These are phyloP conservation scores for Scarus forsteni DNA, from an alignment of 2,797 vertebrate genomes.

Conservation along the genomic window DNA sequence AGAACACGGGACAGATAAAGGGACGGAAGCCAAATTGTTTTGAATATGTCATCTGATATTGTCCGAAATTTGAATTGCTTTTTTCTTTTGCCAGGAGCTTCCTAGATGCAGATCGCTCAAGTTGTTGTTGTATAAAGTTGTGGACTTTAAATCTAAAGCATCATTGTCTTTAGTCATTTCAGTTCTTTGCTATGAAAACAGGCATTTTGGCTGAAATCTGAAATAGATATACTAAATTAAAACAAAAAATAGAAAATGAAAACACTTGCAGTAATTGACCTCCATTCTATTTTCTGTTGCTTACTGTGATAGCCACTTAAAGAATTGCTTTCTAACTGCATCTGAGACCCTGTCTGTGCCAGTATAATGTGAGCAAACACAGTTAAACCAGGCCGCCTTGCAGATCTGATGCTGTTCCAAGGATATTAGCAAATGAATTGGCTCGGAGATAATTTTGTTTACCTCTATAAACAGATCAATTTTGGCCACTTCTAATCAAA, in stretches of 20 bases:
- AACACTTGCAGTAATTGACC: background rate
- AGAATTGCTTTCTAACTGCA: slow-evolving; percentile 24
- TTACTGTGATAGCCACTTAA: slow-evolving; percentile 13
- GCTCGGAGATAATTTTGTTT: slow-evolving; percentile 70
- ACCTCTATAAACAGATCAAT: slow-evolving; percentile 73
- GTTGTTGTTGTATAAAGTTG: slow-evolving; percentile 25
- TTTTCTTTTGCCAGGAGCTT: slow-evolving; percentile 43
- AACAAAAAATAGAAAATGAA: background rate
- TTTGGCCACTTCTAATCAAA: slow-evolving; percentile 71
- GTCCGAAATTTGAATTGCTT: slow-evolving; percentile 40
- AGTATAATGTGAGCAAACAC: slow-evolving; percentile 9
- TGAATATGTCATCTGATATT: slow-evolving; percentile 48
- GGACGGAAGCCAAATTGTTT: slow-evolving; percentile 44
- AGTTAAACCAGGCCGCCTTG: slow-evolving; percentile 28
- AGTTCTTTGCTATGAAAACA: slow-evolving; percentile 11
- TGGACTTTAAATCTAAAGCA: slow-evolving; percentile 39
- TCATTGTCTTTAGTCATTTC: slow-evolving; percentile 14
- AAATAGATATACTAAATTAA: slow-evolving; percentile 11
- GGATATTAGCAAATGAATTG: slow-evolving; percentile 73
- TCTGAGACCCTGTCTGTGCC: slow-evolving; percentile 15
- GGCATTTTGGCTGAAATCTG: slow-evolving; percentile 3
- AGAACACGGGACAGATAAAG: slow-evolving; percentile 40
- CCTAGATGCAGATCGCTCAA: slow-evolving; percentile 39
- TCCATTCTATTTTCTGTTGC: background rate
- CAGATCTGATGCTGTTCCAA: slow-evolving; percentile 43